Base-by-base conservation (phyloP, 2,888 invertebrate genomes). In the Temnothorax rugatulus region DNA sequence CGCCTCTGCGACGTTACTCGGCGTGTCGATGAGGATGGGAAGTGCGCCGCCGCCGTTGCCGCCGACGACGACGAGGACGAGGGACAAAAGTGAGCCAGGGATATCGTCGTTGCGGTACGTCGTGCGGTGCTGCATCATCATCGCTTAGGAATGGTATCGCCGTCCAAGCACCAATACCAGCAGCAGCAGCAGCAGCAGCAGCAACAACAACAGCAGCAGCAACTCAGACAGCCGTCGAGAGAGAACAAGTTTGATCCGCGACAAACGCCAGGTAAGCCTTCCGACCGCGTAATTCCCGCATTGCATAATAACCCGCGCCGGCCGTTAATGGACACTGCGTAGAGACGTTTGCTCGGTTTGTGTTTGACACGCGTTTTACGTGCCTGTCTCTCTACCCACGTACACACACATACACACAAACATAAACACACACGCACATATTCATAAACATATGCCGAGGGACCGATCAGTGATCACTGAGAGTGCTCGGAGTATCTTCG, bases 61-160 rank as follows among this genome's bases (percentile, higher is more conserved):
- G 47, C 38, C 84, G 86, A 88, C 83, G 82, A 86, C 74, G 79
- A 81, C 69, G 76, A 77, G 68, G 84, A 88, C 87, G 87, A 88
- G 88, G 85, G 75, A 73, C 74, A 84, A 87, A 84, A 87, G 87
- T 88, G 82, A 90, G 77, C 87, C 90, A 87, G 81, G 89, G 90
- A 89, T 89, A 90, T 90, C 88, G 86, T 90, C 77, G 87, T 83
- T 89, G 59, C 79, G 59, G 87, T 89, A 90, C 77, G 77, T 69
- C 83, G 90, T 82, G 91, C 90, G 90, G 92, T 91, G 91, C 79
- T 91, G 91, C 74, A 81, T 59, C 79, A 79, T 61, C 86, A 92
- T 92, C 87, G 92, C 91, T 87, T 93, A 95, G 95, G 94, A 93
- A 95, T 95, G 95, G 94, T 95, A 94, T 95, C 95, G 89, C 95